Base-by-base conservation (phyloP, 2,113 vertebrate genomes). In the Zosterops pallidus region DNA sequence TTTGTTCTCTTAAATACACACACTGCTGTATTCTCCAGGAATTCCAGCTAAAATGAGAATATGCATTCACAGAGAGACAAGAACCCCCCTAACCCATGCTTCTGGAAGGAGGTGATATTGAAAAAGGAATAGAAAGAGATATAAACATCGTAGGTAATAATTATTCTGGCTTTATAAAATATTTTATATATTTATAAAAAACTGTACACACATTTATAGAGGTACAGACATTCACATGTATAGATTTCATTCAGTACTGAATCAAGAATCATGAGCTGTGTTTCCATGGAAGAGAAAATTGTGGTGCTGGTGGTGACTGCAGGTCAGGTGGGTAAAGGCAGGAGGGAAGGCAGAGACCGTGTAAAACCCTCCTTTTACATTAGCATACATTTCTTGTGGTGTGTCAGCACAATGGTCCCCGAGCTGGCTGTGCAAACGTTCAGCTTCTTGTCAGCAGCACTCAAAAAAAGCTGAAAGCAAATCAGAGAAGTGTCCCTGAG, bases 401-500 rank as follows among this genome's bases (percentile, higher is more conserved):
- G 62, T 8, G 11, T 49, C 53, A 87, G 72, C 77, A 81, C 64
- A 56, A 33, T 28, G 63, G 52, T 37, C 55, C n/a, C 80, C 0
- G 0, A 84, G 69, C 35, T 69, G 72, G 65, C 86, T 75, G 53
- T 65, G 69, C 57, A 65, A 52, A 72, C 14, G 9, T 60, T 75
- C 81, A 56, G 74, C 44, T 94, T 94, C 89, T 67, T 76, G 57
- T 82, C 79, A 79, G 46, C 4, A 80, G 65, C 84, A 18, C 82
- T 95, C 37, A 37, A 62, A 84, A 84, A 83, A 74, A 78, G 72
- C 64, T 93, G 52, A 81, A 82, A 84, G 65, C 57, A 83, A 89
- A 92, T 56, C 78, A 65, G 59, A 5, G 56, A 72, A 75, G 56
- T 89, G 53, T 57, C 68, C 78, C 76, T n/a, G 74, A 82, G 67